phyloP scores from a whole-genome alignment of 2,888 invertebrate genomes.

The Drosophila phalerata region DNA sequence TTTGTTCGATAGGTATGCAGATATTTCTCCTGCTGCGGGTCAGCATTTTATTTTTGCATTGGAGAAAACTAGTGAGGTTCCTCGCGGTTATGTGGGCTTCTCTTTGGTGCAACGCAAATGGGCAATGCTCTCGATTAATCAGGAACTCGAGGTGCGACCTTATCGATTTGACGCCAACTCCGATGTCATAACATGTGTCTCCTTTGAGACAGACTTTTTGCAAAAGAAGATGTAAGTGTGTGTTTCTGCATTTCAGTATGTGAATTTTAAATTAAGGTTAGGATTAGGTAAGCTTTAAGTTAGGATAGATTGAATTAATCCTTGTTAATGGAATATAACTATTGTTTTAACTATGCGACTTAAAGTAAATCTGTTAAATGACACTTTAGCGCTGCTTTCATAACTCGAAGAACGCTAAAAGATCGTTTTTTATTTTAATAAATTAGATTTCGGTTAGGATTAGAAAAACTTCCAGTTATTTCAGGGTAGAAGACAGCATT shows the following conservation, averaged over 20 bases:
- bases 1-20: slow-evolving; percentile 89
- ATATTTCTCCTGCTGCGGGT: slow-evolving; percentile 92
- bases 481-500: too few relatives aligned
- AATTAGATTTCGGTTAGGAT: too few relatives aligned
- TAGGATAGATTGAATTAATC: too few relatives aligned
- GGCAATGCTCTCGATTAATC: slow-evolving; percentile 97
- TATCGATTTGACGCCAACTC: slow-evolving; percentile 90
- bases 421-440: too few relatives aligned
- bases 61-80: slow-evolving; percentile 90
- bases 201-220: slow-evolving; percentile 96
- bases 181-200: slow-evolving; percentile 93
- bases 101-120: slow-evolving; percentile 98
- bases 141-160: slow-evolving; percentile 94
- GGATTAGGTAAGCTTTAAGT: slow-evolving; percentile 7
- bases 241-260: neutral
- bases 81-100: slow-evolving; percentile 95
- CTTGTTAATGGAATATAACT: too few relatives aligned
- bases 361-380: too few relatives aligned
- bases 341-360: too few relatives aligned
- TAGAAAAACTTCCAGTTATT: too few relatives aligned
- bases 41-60: slow-evolving; percentile 95
- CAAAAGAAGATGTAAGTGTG: slow-evolving; percentile 95
- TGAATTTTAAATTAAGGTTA: slow-evolving; percentile 17
- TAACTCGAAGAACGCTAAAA: too few relatives aligned
- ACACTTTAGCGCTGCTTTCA: too few relatives aligned